These are phyloP conservation scores for Seira ritae DNA, from an alignment of 2,888 invertebrate genomes.

Conservation along the genomic window DNA sequence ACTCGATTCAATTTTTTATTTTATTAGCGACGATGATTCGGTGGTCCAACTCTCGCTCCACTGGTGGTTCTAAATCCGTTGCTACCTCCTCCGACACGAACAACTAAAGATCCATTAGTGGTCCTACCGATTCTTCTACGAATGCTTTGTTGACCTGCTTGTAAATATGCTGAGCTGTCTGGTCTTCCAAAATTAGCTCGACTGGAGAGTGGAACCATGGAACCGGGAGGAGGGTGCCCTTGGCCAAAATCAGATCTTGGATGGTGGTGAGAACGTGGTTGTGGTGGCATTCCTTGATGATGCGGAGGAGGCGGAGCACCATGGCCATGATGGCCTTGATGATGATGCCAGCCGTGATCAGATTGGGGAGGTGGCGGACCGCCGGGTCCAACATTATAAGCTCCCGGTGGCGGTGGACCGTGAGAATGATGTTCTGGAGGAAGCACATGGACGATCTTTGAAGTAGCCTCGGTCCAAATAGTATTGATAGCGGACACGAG, in stretches of 20 bases:
- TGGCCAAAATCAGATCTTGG: background rate
- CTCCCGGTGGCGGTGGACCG: background rate
- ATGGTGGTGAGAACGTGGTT: background rate
- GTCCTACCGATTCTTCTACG: constrained; percentile 65
- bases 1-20: no score
- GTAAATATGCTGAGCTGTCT: constrained; percentile 43
- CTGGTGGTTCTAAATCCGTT: no score
- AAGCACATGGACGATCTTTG: constrained; percentile 81
- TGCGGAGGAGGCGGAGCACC: background rate
- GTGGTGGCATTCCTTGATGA: constrained; percentile 18
- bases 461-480: constrained; percentile 92
- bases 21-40: no score
- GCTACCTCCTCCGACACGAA: no score
- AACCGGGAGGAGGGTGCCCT: background rate
- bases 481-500: constrained; percentile 84
- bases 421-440: constrained; percentile 79
- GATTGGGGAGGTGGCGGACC: background rate
- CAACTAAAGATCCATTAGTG: constrained; percentile 60
- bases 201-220: constrained; percentile 53
- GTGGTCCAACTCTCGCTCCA: no score
- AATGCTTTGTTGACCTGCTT: constrained; percentile 24
- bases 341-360: constrained; percentile 6
- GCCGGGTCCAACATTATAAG: background rate
- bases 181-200: constrained; percentile 65
- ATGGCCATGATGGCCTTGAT: background rate